Conservation (phyloP, 2,888 invertebrate genomes). For the Halictus ligatus region DNA sequence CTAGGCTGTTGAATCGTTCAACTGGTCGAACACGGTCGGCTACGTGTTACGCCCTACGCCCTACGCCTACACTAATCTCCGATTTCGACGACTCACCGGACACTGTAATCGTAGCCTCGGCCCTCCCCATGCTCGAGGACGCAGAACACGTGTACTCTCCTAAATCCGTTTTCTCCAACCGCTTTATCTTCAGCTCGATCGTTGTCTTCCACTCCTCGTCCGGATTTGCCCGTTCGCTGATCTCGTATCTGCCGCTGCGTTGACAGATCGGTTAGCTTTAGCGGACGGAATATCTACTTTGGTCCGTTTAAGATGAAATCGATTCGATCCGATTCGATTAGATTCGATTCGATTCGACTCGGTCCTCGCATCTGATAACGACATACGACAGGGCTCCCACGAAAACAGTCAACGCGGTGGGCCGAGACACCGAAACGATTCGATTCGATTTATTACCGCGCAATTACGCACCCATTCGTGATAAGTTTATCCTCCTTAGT, state of each 20-base stretch:
- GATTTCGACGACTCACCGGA: conserved; percentile 86
- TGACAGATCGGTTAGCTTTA: conserved; percentile 64
- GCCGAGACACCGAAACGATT: not conserved
- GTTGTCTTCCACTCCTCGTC: conserved; percentile 87
- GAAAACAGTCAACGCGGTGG: not conserved
- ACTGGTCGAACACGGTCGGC: not conserved
- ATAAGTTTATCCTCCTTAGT: conserved; percentile 88
- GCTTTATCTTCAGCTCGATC: conserved; percentile 87
- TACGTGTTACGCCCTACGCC: not conserved
- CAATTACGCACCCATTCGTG: conserved; percentile 86
- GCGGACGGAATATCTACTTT: not conserved
- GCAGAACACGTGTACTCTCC: conserved; percentile 90
- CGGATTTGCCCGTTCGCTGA: conserved; percentile 87
- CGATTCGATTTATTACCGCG: not conserved
- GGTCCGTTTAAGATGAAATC: not conserved
- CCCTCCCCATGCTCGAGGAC: conserved; percentile 89
- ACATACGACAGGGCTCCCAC: not conserved
- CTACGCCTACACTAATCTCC: not conserved
- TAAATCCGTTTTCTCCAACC: conserved; percentile 87
- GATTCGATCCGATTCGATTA: not conserved
- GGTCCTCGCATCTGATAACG: not conserved
- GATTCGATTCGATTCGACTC: not conserved
- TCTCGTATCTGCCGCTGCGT: conserved; percentile 88
- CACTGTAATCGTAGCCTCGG: conserved; percentile 88
- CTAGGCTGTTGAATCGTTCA: not conserved